Evolutionary conservation across 2,797 vertebrate species (phyloP), one percentile per base, ranked within the genome.

Genomic region (Erithacus rubecula): DNA sequence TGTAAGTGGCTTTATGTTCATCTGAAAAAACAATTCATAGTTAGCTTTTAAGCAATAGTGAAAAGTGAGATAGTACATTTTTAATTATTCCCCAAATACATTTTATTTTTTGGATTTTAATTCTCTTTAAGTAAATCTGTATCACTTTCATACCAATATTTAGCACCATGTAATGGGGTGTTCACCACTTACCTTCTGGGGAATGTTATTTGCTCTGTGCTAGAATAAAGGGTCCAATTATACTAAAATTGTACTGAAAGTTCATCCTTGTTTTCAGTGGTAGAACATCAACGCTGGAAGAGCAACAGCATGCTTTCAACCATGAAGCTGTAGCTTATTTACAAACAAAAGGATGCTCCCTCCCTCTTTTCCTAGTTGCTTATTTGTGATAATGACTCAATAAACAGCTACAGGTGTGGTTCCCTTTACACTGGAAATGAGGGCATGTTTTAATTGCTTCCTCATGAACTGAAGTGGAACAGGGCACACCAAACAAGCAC

Each of bases 241-340:
- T 37, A 93, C 75, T 72, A 15, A 76, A 87, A 71, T 71, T 87
- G 72, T 51, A 89, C 75, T 72, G 22, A 81, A 85, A 86, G 80
- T 78, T 90, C 84, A 74, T 83, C 47, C 70, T 75, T 52, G 84
- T 83, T 95, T 90, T 96, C 83, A 86, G 87, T 9, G 0, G 64
- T 20, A 93, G 76, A 83, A 82, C 4, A 0, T 89, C 86, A 87
- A 27, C 0, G 55, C 65, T 90, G 90, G 72, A 96, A 88, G 41
- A 94, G 85, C 92, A 91, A 95, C 89, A 94, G 72, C 94, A 94
- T 80, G 77, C 92, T 94, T 91, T 95, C 29, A 13, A 93, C 70
- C 82, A 83, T 82, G 91, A 94, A 96, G 95, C 94, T 93, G 93
- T 78, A 95, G 89, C 85, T 88, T 96, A 97, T 96, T 96, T 96